Conservation (phyloP, 2,113 vertebrate species). For the Ranitomeya imitator region DNA sequence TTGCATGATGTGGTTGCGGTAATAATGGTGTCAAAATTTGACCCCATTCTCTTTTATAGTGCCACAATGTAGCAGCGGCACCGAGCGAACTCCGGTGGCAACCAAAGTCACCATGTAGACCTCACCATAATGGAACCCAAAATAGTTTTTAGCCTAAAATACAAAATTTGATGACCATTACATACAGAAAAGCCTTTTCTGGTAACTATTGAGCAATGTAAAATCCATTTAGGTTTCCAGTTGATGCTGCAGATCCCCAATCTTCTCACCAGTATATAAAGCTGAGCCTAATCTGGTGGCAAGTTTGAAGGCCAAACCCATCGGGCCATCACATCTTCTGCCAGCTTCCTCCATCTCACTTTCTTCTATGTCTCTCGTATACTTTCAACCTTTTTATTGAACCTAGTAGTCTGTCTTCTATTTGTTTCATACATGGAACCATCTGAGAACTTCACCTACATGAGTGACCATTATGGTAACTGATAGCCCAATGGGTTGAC, state of each 20-base stretch:
- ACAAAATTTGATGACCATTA: background rate
- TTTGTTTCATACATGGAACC: background rate
- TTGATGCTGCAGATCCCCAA: no score
- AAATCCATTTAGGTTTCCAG: background rate
- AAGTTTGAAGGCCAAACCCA: background rate
- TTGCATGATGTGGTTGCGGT: no score
- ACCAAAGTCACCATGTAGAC: no score
- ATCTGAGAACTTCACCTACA: background rate
- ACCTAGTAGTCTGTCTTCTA: background rate
- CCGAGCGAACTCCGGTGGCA: no score
- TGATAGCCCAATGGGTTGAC: background rate
- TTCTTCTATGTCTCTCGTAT: background rate
- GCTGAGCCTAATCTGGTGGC: background rate
- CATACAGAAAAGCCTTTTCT: background rate
- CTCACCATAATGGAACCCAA: no score
- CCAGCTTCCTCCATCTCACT: background rate
- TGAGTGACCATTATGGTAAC: background rate
- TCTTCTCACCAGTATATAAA: background rate
- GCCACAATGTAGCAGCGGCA: no score
- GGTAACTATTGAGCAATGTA: background rate
- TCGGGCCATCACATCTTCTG: background rate
- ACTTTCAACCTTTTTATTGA: background rate
- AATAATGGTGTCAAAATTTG: no score
- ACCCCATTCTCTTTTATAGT: no score
- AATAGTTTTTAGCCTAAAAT: no score